Evolutionary conservation across 2,113 vertebrate species (phyloP).

Genomic region (Atherinomorus stipes): DNA sequence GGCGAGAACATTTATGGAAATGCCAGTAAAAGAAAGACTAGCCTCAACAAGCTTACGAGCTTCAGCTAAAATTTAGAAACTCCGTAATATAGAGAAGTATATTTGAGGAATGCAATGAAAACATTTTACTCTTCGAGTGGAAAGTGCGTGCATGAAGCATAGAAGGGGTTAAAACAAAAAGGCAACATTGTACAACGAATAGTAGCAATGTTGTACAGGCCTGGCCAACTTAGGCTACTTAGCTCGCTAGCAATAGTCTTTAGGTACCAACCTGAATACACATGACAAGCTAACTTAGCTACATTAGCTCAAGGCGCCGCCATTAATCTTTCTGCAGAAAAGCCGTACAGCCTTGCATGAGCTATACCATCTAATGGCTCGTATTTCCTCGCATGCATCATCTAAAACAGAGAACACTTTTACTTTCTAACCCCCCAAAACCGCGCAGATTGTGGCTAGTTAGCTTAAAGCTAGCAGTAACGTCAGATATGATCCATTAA

Average conservation of each 20-base stretch:
- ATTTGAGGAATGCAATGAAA: neutral
- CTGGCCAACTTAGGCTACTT: slow-evolving; percentile 74
- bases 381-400: slow-evolving; percentile 16
- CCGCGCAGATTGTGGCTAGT: slow-evolving; percentile 73
- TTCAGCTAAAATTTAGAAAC: neutral
- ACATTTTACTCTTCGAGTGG: no score
- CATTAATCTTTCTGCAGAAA: slow-evolving; percentile 4
- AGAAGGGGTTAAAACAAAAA: slow-evolving; percentile 75
- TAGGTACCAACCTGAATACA: slow-evolving; percentile 66
- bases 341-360: neutral
- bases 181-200: slow-evolving; percentile 58
- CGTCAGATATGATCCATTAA: slow-evolving; percentile 57
- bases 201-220: slow-evolving; percentile 70
- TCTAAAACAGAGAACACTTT: slow-evolving; percentile 53
- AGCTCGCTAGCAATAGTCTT: slow-evolving; percentile 67
- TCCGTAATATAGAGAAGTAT: neutral
- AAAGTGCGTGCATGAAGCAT: neutral
- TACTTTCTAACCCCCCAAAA: slow-evolving; percentile 68
- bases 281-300: slow-evolving; percentile 75
- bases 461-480: slow-evolving; percentile 69
- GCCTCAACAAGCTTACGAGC: neutral
- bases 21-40: neutral
- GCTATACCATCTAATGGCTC: neutral
- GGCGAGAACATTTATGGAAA: neutral
- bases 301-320: slow-evolving; percentile 68